Base-by-base conservation (phyloP, 1,140 invertebrate species). In the Euwallacea fornicatus region DNA sequence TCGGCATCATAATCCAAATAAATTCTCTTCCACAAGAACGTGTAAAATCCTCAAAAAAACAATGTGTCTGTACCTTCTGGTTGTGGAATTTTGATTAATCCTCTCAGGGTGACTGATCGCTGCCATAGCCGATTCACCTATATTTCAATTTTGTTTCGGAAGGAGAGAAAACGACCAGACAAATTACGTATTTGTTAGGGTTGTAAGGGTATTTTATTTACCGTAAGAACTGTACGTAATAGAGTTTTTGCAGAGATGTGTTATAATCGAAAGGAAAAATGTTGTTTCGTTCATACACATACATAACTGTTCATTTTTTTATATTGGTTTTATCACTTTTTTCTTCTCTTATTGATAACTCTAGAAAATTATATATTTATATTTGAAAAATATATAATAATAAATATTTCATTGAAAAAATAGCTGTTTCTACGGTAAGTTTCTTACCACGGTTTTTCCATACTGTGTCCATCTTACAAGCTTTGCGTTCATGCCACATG, bases 141-240 rank as follows among this genome's bases (percentile, higher is more conserved):
- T 66, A 66, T 66, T 66, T 66, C 64, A 66, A 66, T 66, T 67
- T 67, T 59, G 66, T 67, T 58, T 67, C 56, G 66, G 66, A 60
- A 67, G 56, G 59, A 67, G 56, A 58, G 66, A 46, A 60, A 67
- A 67, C 66, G 66, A 59, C 66, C 66, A 62, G 67, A 69, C 67
- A 69, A 69, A 69, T 69, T 69, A 54, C 67, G 58, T 55, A 63
- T 69, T 69, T 69, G 67, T 63, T 58, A 33, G 56, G 66, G 66
- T 44, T 67, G 55, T 33, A 59, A 62, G 56, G 66, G 55, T 54
- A 78, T 79, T 78, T 78, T 75, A 82, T 86, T 89, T 88, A 97
- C 95, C 93, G 80, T 95, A 7, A 96, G 65, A 98, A 85, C 81
- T 93, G 80, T 59, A 7, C 11, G 59, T 67, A 60, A 67, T 13